phyloP scores from a whole-genome alignment of 2,113 vertebrate genomes.

The Podocnemis expansa region DNA sequence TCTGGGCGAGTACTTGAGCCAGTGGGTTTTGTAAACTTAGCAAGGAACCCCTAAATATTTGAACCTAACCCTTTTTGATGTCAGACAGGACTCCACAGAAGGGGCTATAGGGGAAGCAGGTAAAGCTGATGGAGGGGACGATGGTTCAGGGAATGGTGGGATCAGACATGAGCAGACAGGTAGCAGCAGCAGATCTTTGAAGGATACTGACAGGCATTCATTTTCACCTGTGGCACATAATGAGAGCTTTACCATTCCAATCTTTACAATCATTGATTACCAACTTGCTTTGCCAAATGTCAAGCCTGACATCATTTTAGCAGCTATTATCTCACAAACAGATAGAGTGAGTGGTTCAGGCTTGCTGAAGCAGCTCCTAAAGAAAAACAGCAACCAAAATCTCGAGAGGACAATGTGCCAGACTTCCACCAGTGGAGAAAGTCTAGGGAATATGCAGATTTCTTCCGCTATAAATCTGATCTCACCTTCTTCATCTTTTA shows the following conservation, averaged over 20 bases:
- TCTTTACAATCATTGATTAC: background rate
- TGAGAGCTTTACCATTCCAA: background rate
- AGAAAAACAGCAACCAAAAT: background rate
- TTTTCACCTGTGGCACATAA: background rate
- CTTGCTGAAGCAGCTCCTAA: background rate
- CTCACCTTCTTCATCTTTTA: background rate
- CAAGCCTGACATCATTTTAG: background rate
- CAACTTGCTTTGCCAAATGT: background rate
- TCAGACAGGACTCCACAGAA: background rate
- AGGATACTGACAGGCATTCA: background rate
- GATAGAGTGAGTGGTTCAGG: rapidly evolving
- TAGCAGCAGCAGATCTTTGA: background rate
- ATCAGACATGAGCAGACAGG: background rate
- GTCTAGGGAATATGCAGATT: background rate
- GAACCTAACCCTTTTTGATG: background rate
- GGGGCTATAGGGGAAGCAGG: background rate
- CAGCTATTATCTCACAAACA: background rate
- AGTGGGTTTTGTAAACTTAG: no score
- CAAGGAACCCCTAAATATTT: background rate
- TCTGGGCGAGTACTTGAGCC: no score
- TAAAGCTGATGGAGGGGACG: background rate
- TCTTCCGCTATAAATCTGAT: rapidly evolving
- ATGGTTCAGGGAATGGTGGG: background rate
- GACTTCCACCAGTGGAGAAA: background rate
- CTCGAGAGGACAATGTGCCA: background rate